Conservation (phyloP, 2,113 vertebrate genomes). For the Hippocampus guttulatus region DNA sequence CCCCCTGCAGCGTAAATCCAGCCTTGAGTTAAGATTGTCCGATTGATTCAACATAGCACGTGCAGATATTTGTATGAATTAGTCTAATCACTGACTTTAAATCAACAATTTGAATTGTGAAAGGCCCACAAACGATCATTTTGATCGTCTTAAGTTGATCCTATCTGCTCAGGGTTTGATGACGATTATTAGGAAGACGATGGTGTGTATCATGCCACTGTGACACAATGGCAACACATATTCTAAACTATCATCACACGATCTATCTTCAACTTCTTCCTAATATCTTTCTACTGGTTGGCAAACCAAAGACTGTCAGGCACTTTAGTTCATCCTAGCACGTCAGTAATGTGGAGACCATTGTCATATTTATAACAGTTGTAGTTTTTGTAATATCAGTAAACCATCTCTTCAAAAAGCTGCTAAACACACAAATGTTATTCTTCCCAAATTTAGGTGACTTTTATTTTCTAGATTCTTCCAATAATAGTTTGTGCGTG, state of each 20-base stretch:
- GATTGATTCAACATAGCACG: neutral
- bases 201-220: conserved; percentile 13
- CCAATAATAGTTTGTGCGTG: neutral
- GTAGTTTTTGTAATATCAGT: conserved; percentile 5
- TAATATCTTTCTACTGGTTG: conserved; percentile 32
- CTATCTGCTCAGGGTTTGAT: conserved; percentile 69
- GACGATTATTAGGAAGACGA: conserved; percentile 13
- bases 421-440: neutral
- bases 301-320: conserved; percentile 64
- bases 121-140: neutral
- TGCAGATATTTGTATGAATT: neutral
- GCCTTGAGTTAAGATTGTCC: neutral
- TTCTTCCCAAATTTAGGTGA: neutral
- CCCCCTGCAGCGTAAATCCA: neutral
- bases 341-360: neutral
- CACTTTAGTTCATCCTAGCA: conserved; percentile 45
- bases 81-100: neutral
- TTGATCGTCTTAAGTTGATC: conserved; percentile 50
- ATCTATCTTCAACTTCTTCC: conserved; percentile 18
- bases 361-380: conserved; percentile 4
- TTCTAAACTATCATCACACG: conserved; percentile 26
- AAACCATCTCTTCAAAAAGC: neutral
- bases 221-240: conserved; percentile 9
- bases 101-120: neutral
- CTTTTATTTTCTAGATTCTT: neutral